phyloP scores from a whole-genome alignment of 2,797 vertebrate genomes.

The Apogon hyalosoma region DNA sequence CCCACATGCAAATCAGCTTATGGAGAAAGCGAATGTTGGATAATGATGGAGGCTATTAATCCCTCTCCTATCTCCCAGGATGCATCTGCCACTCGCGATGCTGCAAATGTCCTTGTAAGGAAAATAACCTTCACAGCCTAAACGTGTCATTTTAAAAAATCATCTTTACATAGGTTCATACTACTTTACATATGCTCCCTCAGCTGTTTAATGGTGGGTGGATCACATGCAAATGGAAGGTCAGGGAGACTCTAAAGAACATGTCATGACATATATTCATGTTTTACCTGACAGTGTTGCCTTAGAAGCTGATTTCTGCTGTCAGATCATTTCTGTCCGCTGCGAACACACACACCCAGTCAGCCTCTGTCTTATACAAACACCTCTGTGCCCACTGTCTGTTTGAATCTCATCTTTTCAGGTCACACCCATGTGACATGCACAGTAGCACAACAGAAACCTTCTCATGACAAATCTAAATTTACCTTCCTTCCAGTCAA shows the following conservation, averaged over 20 bases:
- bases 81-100: slow-evolving; percentile 26
- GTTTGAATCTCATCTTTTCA: slow-evolving; percentile 17
- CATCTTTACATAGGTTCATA: slow-evolving; percentile 7
- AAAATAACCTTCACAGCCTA: slow-evolving; percentile 33
- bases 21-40: slow-evolving; percentile 58
- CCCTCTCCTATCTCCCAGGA: slow-evolving; percentile 53
- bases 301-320: slow-evolving; percentile 11
- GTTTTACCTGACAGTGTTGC: slow-evolving; percentile 7
- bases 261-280: not conserved
- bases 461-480: not conserved
- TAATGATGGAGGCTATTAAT: slow-evolving; percentile 66
- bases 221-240: slow-evolving; percentile 28
- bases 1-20: slow-evolving; percentile 77
- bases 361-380: slow-evolving; percentile 1
- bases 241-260: not conserved
- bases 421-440: slow-evolving; percentile 31
- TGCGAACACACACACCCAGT: not conserved
- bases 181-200: slow-evolving; percentile 8
- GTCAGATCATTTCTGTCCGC: slow-evolving; percentile 32
- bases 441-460: not conserved
- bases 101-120: slow-evolving; percentile 51
- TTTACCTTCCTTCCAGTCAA: not conserved
- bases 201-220: not conserved
- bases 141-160: not conserved
- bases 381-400: slow-evolving; percentile 10